Evolutionary conservation across 64 coral and sea anemone genomes (phyloP).

Genomic region (Dendrophyllia cribrosa): DNA sequence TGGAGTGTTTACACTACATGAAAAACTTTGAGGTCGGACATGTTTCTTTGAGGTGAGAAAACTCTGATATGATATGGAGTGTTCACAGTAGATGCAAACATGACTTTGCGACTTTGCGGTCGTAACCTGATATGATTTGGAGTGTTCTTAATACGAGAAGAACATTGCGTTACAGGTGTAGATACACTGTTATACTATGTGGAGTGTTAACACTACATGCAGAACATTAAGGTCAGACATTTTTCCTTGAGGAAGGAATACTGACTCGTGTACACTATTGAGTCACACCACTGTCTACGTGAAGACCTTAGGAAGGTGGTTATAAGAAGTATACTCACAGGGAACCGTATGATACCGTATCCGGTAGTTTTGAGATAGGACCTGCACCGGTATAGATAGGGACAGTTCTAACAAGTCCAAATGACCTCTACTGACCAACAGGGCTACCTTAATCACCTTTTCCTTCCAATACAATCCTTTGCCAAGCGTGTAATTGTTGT

Average conservation of each 20-base stretch:
- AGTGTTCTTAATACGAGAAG: not conserved
- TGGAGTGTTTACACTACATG: conserved; percentile 94
- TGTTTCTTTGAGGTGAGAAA: conserved; percentile 79
- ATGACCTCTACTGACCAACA: too few species aligned
- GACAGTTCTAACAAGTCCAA: too few species aligned
- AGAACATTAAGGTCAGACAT: too few species aligned
- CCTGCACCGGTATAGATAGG: too few species aligned
- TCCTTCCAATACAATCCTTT: too few species aligned
- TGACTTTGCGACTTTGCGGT: conserved; percentile 75
- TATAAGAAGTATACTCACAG: too few species aligned
- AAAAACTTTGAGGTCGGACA: conserved; percentile 92
- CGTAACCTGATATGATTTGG: conserved; percentile 61
- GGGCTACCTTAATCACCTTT: too few species aligned
- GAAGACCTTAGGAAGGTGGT: too few species aligned
- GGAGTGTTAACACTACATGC: too few species aligned
- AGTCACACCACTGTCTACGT: not conserved
- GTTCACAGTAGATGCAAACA: conserved; percentile 90
- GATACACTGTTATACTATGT: too few species aligned
- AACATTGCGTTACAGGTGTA: too few species aligned
- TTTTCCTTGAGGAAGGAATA: conserved; percentile 71
- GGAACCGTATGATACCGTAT: not conserved
- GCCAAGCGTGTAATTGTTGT: not conserved
- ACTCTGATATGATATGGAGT: conserved; percentile 78
- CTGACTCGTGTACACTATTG: not conserved
- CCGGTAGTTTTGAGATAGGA: too few species aligned